Percentiles rank a stretch among this genome's conserved stretches.
phyloP scores from a whole-genome alignment of 1,140 invertebrate genomes.

The Drosophila pandora region DNA sequence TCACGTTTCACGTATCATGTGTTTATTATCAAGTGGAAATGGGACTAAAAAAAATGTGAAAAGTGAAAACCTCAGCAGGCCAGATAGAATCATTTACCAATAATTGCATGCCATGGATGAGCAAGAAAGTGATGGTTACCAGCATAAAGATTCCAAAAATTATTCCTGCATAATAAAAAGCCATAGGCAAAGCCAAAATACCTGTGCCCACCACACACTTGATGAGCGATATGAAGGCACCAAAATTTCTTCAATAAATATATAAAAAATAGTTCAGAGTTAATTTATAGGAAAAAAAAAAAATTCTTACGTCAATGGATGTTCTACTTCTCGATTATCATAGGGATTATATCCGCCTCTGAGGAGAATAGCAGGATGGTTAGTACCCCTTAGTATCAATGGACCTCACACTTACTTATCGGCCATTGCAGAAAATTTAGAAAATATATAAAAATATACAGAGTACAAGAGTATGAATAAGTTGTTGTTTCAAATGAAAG shows the following conservation, averaged over 20 bases:
- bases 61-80: too few species aligned
- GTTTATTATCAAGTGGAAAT: too few species aligned
- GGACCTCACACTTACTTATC: constrained; percentile 15
- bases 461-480: not conserved
- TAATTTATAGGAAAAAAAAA: not conserved
- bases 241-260: constrained; percentile 12
- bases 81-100: constrained; percentile 17
- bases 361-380: not conserved
- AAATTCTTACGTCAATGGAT: constrained; percentile 26
- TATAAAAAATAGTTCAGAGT: not conserved
- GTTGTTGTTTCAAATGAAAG: not conserved
- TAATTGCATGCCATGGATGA: constrained; percentile 50
- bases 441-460: not conserved
- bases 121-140: not conserved
- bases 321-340: constrained; percentile 21
- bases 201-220: constrained; percentile 51
- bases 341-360: constrained; percentile 27
- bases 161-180: constrained; percentile 26
- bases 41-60: too few species aligned
- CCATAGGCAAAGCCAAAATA: constrained; percentile 41
- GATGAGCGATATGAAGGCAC: constrained; percentile 19
- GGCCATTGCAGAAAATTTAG: constrained; percentile 9
- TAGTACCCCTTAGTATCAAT: too few species aligned
- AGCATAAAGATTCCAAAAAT: constrained; percentile 22
- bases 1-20: too few species aligned